Percentiles rank a stretch among this genome's conserved stretches.
Conservation (phyloP, 2,888 invertebrate genomes). For the Eupelmus urozonus region DNA sequence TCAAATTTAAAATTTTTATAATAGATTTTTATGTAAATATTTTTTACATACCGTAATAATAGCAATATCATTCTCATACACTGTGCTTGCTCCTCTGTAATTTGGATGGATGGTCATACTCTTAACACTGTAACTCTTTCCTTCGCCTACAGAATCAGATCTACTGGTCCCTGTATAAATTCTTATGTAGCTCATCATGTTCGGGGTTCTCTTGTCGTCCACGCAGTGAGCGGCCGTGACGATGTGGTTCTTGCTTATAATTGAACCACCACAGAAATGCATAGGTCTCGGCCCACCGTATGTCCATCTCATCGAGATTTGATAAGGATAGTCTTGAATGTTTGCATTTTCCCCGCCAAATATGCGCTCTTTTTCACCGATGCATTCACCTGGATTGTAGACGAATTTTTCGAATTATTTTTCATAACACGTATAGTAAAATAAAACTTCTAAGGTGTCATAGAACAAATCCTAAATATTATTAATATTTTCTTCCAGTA, state of each 20-base stretch:
- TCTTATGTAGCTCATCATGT: not conserved
- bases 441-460: too few relatives aligned
- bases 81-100: constrained; percentile 19
- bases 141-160: not conserved
- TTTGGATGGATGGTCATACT: constrained; percentile 22
- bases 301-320: constrained; percentile 42
- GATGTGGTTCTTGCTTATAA: constrained; percentile 21
- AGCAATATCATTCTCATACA: constrained; percentile 33
- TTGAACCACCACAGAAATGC: constrained; percentile 47
- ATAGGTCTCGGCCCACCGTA: constrained; percentile 22
- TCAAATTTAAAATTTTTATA: too few relatives aligned
- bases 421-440: too few relatives aligned
- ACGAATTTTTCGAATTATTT: too few relatives aligned
- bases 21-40: too few relatives aligned
- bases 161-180: constrained; percentile 35
- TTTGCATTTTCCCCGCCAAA: constrained; percentile 28
- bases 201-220: not conserved
- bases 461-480: too few relatives aligned
- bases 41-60: constrained; percentile 33
- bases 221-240: constrained; percentile 52
- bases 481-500: too few relatives aligned
- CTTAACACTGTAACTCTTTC: not conserved
- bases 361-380: too few relatives aligned
- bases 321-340: constrained; percentile 38
- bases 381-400: too few relatives aligned